Evolutionary conservation across 1,140 invertebrate species (phyloP), one percentile per base, ranked within the genome.

Genomic region (Asbolus verrucosus): DNA sequence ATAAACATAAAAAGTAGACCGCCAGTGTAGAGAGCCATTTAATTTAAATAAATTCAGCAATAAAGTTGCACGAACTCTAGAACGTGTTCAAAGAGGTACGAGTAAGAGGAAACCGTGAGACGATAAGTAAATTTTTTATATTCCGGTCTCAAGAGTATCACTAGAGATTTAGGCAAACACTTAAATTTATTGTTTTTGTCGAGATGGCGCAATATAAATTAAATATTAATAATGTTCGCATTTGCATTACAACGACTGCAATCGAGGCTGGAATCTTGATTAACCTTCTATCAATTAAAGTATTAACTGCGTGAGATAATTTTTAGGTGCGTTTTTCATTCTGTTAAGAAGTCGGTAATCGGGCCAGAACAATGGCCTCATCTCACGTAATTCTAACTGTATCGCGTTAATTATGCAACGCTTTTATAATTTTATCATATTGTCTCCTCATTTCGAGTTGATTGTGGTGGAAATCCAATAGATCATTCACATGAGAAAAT

Each of bases 81-180:
- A 54, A 24, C 27, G 46, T 54, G 18, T 14, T 54, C 27, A n/a
- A n/a, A 14, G 46, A 14, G 46, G 21, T 21, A 2, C 4, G 11
- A 2, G 33, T n/a, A 11, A 36, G 33, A 54, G 21, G 15, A 27
- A 54, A 19, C 46, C 46, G 24, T 54, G 19, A 54, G 46, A 19
- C 21, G 14, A 13, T 21, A 9, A 11, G 11, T 54, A 54, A 24
- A 54, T 54, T 54, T 54, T 54, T 54, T 19, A 54, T 54, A 27
- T n/a, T 14, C 4, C 46, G 24, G 19, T 54, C 46, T 54, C 46
- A 13, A 16, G 46, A 54, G 46, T 54, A 14, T 21, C 46, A 21
- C 46, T 54, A 54, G 46, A 54, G 46, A 54, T 54, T 54, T 21
- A 30, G 19, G 21, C 19, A 54, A 50, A 54, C 24, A 54, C 27